Percentiles rank a stretch among this genome's conserved stretches.
phyloP scores from a whole-genome alignment of 2,113 vertebrate genomes.

The Panurus biarmicus region DNA sequence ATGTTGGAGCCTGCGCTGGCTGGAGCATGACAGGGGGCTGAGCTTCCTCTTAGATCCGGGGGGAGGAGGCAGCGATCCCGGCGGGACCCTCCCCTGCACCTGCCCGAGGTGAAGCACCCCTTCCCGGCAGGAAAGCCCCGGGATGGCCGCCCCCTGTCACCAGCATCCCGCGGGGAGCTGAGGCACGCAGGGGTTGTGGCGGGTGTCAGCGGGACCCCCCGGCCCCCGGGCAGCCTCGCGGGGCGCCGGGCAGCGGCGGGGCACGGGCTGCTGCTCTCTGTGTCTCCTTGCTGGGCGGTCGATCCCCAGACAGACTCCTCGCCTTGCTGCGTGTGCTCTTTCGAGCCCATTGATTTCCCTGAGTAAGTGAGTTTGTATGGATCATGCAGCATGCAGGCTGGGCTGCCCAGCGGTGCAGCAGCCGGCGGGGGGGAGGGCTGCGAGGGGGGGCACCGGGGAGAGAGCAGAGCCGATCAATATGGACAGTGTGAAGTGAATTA shows the following conservation, averaged over 20 bases:
- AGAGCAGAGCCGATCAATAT: constrained; percentile 56
- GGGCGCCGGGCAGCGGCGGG: background rate
- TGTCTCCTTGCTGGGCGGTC: constrained; percentile 45
- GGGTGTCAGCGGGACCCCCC: background rate
- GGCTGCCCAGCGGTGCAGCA: constrained; percentile 51
- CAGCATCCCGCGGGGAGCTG: accelerated
- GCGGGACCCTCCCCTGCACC: background rate
- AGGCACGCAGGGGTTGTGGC: background rate
- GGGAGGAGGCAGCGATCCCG: background rate
- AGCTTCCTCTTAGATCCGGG: background rate
- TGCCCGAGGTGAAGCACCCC: accelerated
- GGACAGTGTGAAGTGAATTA: constrained; percentile 70
- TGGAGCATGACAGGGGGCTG: background rate
- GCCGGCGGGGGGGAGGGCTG: constrained; percentile 11
- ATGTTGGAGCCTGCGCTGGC: background rate
- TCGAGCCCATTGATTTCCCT: constrained; percentile 65
- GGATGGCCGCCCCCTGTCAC: accelerated
- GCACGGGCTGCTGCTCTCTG: constrained; percentile 8
- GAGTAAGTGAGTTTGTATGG: constrained; percentile 72
- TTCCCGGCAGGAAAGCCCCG: accelerated
- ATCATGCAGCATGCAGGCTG: constrained; percentile 55
- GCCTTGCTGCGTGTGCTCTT: constrained; percentile 60
- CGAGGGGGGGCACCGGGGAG: background rate
- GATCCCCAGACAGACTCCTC: constrained; percentile 63
- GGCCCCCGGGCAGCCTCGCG: background rate